These are phyloP conservation scores for Lamellibrachia columna DNA, from an alignment of 2,888 invertebrate species.

Conservation along the genomic window DNA sequence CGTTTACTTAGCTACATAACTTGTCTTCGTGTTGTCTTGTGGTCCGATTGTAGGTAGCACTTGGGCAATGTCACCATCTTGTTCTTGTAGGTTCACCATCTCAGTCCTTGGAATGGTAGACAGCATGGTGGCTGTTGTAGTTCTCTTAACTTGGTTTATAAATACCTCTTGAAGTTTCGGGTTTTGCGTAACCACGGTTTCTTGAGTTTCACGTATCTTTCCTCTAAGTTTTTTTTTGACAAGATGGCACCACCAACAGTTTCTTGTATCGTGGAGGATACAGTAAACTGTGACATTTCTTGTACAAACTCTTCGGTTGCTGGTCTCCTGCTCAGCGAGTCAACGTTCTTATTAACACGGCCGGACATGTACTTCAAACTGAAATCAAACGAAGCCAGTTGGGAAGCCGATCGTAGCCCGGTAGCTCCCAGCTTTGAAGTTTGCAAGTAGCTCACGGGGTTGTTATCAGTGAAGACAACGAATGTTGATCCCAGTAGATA, in stretches of 20 bases:
- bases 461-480: neutral
- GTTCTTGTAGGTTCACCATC: too few species aligned
- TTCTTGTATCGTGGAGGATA: neutral
- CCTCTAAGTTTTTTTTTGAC: neutral
- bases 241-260: neutral
- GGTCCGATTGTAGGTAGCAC: too few species aligned
- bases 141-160: neutral
- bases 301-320: neutral
- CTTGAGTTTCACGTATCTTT: neutral
- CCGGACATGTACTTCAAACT: neutral
- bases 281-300: neutral
- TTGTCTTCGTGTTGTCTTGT: too few species aligned
- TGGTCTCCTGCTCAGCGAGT: neutral
- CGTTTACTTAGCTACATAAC: too few species aligned
- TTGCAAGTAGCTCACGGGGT: neutral
- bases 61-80: too few species aligned
- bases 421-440: neutral
- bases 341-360: neutral
- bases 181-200: neutral
- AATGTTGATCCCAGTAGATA: neutral
- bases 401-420: neutral
- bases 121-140: neutral
- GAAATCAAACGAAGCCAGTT: neutral
- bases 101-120: too few species aligned
- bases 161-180: neutral